phyloP scores from a whole-genome alignment of 2,888 invertebrate genomes.

The Empis livida region DNA sequence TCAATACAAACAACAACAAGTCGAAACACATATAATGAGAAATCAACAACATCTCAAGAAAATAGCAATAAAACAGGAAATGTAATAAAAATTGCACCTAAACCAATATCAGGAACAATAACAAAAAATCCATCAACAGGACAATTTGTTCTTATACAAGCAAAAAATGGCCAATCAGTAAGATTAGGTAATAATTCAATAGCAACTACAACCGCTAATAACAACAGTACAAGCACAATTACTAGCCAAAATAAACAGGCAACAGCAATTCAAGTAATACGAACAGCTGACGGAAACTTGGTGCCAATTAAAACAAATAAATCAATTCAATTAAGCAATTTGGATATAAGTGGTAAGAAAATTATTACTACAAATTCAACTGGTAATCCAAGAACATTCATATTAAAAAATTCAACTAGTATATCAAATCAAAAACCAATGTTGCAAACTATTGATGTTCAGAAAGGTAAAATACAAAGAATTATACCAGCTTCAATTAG shows the following conservation, averaged over 20 bases:
- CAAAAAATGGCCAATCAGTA: neutral
- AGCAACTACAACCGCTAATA: neutral
- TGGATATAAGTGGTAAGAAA: constrained; percentile 15
- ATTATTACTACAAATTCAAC: constrained; percentile 12
- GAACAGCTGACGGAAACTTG: constrained; percentile 19
- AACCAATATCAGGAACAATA: neutral
- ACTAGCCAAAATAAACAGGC: neutral
- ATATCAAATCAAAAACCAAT: constrained; percentile 1
- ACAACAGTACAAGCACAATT: neutral
- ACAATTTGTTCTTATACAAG: neutral
- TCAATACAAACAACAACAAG: too few species aligned
- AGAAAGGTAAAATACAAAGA: neutral
- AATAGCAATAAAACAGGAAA: neutral
- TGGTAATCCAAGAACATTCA: constrained; percentile 10
- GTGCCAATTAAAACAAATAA: constrained; percentile 18
- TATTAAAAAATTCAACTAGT: constrained; percentile 8
- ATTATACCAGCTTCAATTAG: neutral
- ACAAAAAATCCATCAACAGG: neutral
- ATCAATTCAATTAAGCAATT: constrained; percentile 11
- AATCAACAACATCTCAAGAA: too few species aligned
- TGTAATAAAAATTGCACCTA: neutral
- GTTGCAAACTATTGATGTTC: constrained; percentile 1
- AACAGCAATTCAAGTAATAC: constrained; percentile 21
- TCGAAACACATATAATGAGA: too few species aligned
- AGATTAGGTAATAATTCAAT: neutral